Evolutionary conservation across 2,888 invertebrate genomes (phyloP).

Genomic region (Blomia tropicalis): DNA sequence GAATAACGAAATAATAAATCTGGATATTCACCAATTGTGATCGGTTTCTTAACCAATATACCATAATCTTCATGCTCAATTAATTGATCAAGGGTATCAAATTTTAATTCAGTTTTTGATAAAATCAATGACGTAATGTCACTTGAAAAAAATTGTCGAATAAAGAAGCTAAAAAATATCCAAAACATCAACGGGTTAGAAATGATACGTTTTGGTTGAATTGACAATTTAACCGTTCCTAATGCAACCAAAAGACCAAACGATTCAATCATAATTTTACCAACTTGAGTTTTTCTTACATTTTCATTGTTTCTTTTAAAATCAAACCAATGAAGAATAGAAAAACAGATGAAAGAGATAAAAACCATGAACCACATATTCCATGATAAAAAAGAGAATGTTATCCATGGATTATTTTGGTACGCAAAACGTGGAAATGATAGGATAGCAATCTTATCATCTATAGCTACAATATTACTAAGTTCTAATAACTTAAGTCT

Average conservation of each 20-base stretch:
- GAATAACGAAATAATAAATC: no score
- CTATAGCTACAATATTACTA: no score
- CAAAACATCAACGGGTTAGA: not conserved
- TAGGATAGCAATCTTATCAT: no score
- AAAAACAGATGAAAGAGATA: not conserved
- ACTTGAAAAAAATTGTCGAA: not conserved
- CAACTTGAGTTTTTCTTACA: not conserved
- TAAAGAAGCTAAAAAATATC: not conserved
- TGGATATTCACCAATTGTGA: no score
- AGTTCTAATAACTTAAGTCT: not conserved
- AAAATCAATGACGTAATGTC: not conserved
- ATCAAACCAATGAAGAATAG: not conserved
- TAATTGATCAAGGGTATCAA: not conserved
- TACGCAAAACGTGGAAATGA: no score
- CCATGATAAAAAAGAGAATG: not conserved
- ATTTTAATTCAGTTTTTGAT: not conserved
- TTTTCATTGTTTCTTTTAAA: not conserved
- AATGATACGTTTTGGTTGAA: not conserved
- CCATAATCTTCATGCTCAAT: no score
- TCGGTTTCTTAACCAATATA: no score
- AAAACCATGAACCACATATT: not conserved
- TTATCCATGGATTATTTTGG: no score
- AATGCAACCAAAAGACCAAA: not conserved
- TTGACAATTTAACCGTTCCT: not conserved
- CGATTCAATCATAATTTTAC: no score